Percentiles rank a stretch among this genome's conserved stretches.
Conservation (phyloP, 2,113 vertebrate genomes). For the Pseudorectes ferrugineus region DNA sequence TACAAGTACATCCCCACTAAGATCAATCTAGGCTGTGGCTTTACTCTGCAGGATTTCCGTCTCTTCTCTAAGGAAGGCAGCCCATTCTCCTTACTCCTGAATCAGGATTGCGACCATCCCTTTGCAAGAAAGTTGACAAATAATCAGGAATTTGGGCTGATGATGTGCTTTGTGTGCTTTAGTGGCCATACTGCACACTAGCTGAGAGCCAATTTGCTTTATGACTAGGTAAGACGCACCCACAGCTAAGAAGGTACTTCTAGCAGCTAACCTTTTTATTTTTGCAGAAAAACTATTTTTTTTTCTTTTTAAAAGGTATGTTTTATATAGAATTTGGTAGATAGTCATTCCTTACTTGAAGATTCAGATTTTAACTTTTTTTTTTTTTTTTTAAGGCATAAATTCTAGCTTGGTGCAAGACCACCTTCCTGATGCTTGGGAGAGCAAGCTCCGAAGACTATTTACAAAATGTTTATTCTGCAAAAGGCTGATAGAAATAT, state of each 20-base stretch:
- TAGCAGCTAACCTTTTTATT: background rate
- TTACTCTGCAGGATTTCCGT: background rate
- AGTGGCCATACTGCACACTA: background rate
- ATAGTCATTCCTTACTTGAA: background rate
- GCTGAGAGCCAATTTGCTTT: background rate
- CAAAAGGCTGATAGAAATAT: background rate
- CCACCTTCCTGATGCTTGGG: accelerated
- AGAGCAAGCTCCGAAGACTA: background rate
- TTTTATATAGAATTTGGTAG: background rate
- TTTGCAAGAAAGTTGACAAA: background rate
- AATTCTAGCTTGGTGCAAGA: background rate
- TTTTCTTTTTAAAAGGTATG: background rate
- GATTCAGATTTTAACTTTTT: background rate
- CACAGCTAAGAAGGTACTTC: background rate
- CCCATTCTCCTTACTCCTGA: background rate
- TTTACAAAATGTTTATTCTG: background rate
- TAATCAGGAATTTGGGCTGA: background rate
- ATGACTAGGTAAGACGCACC: background rate
- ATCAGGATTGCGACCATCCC: background rate
- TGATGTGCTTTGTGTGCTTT: background rate
- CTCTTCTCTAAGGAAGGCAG: background rate
- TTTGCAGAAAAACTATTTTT: background rate
- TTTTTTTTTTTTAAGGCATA: background rate
- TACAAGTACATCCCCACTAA: background rate
- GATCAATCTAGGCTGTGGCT: background rate